These are phyloP conservation scores for Lamellibrachia columna DNA, from an alignment of 2,888 invertebrate species.

Conservation along the genomic window DNA sequence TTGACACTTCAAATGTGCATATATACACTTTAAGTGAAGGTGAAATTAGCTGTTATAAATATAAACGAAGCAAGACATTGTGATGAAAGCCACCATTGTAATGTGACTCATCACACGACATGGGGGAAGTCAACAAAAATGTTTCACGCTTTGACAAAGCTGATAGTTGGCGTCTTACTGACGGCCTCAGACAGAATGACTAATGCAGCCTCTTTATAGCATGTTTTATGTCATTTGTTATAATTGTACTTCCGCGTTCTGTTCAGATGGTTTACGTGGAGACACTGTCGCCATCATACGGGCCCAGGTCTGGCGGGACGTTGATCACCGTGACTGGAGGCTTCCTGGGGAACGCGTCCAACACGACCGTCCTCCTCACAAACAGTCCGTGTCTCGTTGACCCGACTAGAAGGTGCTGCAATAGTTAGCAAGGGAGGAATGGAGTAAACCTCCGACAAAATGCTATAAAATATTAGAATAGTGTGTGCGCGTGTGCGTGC, in stretches of 20 bases:
- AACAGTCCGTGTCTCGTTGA: neutral
- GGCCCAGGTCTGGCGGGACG: conserved; percentile 40
- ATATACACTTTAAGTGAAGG: too few species aligned
- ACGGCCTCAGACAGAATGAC: neutral
- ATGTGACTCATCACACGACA: neutral
- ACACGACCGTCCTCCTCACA: conserved; percentile 24
- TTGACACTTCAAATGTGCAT: too few species aligned
- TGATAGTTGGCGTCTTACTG: neutral
- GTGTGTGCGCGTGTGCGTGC: neutral
- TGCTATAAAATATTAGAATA: neutral
- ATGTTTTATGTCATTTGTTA: neutral
- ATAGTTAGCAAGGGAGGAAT: too few species aligned
- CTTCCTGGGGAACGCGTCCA: conserved; percentile 27
- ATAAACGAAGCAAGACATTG: too few species aligned
- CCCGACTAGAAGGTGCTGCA: neutral
- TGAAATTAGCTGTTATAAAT: too few species aligned
- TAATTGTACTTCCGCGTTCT: neutral
- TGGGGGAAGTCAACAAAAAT: neutral
- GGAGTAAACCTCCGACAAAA: too few species aligned
- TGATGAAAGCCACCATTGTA: too few species aligned
- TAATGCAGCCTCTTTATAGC: neutral
- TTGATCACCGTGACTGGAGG: conserved; percentile 31
- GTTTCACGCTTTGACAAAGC: neutral
- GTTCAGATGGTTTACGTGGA: conserved; percentile 34
- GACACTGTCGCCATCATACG: conserved; percentile 28